phyloP scores from a whole-genome alignment of 2,113 vertebrate genomes.

The Casuarius casuarius region DNA sequence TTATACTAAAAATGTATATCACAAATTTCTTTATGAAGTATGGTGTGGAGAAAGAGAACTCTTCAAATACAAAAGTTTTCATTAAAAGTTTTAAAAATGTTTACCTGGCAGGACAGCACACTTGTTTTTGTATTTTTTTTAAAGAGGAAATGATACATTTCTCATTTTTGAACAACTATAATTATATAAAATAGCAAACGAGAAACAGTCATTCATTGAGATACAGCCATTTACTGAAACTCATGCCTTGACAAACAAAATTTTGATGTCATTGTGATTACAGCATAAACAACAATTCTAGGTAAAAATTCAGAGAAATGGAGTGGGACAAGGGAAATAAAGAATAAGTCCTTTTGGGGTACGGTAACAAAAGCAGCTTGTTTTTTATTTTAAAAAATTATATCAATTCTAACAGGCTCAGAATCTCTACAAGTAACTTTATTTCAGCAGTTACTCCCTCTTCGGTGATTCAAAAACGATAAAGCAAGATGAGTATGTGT shows the following conservation, averaged over 20 bases:
- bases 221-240: background rate
- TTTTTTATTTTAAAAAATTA: background rate
- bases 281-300: background rate
- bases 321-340: background rate
- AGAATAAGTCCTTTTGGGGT: background rate
- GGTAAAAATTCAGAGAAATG: too few species aligned
- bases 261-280: background rate
- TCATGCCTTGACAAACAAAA: background rate
- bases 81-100: background rate
- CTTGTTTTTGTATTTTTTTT: background rate
- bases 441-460: background rate
- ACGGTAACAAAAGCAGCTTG: background rate
- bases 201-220: background rate
- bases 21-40: background rate
- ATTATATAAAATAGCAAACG: background rate
- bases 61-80: background rate
- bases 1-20: background rate
- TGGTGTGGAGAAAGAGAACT: background rate
- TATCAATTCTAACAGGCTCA: background rate
- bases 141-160: background rate
- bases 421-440: background rate
- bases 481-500: background rate
- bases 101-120: background rate
- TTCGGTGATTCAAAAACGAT: background rate
- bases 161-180: background rate